A percentile compares a stretch with the other conserved stretches of the same genome.
Evolutionary conservation across 2,113 vertebrate genomes (phyloP).

Genomic region (Microtus montanus): DNA sequence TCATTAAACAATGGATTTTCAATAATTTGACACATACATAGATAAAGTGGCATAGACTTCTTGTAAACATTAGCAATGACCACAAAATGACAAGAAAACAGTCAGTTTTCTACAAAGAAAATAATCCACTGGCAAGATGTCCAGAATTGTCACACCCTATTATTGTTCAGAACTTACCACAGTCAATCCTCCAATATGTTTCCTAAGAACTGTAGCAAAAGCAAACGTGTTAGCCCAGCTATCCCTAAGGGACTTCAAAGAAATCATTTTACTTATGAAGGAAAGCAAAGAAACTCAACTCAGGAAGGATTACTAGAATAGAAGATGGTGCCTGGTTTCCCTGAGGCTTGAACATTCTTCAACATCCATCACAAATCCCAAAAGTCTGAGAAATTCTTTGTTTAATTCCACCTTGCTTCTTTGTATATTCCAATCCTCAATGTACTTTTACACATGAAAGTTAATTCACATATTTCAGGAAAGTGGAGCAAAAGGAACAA

Average conservation of each 20-base stretch:
- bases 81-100: not conserved
- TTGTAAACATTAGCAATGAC: not conserved
- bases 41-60: not conserved
- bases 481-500: not conserved
- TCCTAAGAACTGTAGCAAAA: not conserved
- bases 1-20: not conserved
- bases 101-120: not conserved
- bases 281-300: not conserved
- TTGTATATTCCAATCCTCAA: not conserved
- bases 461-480: constrained; percentile 21
- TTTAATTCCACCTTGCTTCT: not conserved
- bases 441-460: not conserved
- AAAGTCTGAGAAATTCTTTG: not conserved
- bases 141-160: not conserved
- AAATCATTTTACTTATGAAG: not conserved
- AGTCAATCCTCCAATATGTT: not conserved
- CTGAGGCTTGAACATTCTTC: not conserved
- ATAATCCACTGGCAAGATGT: not conserved
- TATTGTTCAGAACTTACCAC: not conserved
- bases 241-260: not conserved
- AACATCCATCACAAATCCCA: not conserved
- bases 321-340: not conserved
- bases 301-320: not conserved
- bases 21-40: not conserved
- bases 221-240: not conserved